Evolutionary conservation across 1,140 invertebrate species (phyloP).

Genomic region (Temnothorax longispinosus): DNA sequence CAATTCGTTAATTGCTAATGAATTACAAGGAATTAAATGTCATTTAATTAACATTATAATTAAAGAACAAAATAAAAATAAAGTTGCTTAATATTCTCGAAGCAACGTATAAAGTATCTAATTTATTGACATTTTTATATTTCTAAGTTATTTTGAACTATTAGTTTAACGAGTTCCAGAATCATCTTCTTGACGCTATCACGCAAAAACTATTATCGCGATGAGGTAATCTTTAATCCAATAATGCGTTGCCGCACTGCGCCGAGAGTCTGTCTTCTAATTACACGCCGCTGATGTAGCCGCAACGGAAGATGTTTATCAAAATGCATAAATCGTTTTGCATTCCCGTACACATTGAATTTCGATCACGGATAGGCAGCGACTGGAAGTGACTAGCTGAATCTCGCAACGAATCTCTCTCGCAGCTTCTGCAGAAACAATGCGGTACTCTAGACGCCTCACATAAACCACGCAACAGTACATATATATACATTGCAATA

Average conservation of each 20-base stretch:
- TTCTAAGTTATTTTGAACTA: not conserved
- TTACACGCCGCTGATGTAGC: not conserved
- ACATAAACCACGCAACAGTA: not conserved
- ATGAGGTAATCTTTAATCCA: constrained; percentile 11
- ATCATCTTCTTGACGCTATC: not conserved
- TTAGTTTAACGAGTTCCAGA: not conserved
- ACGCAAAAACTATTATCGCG: constrained; percentile 7
- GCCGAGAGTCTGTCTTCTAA: constrained; percentile 9
- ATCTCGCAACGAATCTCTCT: not conserved
- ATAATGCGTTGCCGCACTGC: constrained; percentile 9
- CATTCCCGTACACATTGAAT: not conserved
- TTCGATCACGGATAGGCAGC: not conserved
- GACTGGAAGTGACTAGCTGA: constrained; percentile 17
- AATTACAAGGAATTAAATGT: not conserved
- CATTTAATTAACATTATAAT: not conserved
- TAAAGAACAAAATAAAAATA: not conserved
- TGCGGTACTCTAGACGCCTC: not conserved
- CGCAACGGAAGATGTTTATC: constrained; percentile 43
- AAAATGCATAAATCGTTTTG: not conserved
- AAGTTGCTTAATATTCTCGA: not conserved
- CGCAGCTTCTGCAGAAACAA: constrained; percentile 6
- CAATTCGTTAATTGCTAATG: not conserved
- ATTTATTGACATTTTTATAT: constrained; percentile 1
- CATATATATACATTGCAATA: not conserved
- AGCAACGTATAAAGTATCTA: not conserved